These are phyloP conservation scores for Mormyrus lacerda DNA, from an alignment of 2,113 vertebrate species.

Conservation along the genomic window DNA sequence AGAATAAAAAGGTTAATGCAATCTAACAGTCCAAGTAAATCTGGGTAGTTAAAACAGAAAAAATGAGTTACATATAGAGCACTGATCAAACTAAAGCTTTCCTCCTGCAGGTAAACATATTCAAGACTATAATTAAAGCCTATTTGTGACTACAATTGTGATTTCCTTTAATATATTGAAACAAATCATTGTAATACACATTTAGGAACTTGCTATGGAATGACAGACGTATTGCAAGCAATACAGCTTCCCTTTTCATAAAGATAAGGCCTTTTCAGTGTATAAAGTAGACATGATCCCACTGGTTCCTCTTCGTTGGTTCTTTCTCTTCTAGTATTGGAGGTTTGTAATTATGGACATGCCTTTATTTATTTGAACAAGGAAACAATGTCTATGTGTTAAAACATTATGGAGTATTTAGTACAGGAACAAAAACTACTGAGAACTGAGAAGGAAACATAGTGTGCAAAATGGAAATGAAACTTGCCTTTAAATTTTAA, in stretches of 20 bases:
- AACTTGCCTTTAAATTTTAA: background rate
- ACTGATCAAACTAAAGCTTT: background rate
- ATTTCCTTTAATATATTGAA: background rate
- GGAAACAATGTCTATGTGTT: background rate
- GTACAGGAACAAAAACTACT: background rate
- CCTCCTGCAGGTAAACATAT: background rate
- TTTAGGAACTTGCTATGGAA: background rate
- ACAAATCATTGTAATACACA: background rate
- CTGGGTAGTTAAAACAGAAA: background rate
- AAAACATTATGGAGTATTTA: background rate
- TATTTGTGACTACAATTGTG: background rate
- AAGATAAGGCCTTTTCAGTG: background rate
- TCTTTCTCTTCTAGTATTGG: background rate
- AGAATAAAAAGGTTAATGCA: background rate
- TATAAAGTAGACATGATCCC: background rate
- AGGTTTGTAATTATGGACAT: background rate
- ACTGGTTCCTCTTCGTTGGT: background rate
- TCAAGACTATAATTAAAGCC: background rate
- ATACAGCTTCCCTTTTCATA: background rate
- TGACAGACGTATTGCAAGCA: background rate
- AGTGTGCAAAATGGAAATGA: background rate
- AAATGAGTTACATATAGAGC: background rate
- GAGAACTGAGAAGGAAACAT: background rate
- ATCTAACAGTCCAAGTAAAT: background rate
- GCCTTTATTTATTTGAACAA: background rate